These are phyloP conservation scores for Hippocampus zosterae DNA, from an alignment of 2,113 vertebrate species.

Conservation along the genomic window DNA sequence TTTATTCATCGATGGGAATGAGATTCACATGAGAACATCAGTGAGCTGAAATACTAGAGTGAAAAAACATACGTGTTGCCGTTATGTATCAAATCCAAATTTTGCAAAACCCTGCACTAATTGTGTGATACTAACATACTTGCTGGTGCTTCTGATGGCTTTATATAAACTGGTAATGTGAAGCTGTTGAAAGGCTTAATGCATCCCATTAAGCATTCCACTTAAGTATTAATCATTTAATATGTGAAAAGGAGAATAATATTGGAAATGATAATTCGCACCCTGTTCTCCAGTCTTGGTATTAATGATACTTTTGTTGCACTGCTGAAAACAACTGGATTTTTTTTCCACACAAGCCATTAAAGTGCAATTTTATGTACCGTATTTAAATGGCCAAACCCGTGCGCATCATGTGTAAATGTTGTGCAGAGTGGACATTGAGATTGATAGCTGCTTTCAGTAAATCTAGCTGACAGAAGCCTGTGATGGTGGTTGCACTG, in stretches of 20 bases:
- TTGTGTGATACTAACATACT: background rate
- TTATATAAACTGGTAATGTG: background rate
- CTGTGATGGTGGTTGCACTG: background rate
- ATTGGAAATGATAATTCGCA: background rate
- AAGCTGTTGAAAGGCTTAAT: background rate
- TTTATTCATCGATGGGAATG: background rate
- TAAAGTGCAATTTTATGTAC: background rate
- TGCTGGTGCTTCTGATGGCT: background rate
- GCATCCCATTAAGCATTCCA: background rate
- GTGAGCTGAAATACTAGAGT: background rate
- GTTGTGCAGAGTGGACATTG: background rate
- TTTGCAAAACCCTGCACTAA: background rate
- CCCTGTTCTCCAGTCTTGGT: background rate
- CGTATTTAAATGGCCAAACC: background rate
- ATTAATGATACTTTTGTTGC: background rate
- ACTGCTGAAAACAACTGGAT: background rate
- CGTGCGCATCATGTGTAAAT: background rate
- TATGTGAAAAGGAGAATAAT: background rate
- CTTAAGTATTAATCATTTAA: background rate
- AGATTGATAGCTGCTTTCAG: conserved; percentile 1
- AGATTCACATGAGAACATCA: background rate
- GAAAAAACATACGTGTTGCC: background rate
- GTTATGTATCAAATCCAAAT: background rate
- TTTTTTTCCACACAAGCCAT: background rate
- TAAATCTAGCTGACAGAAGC: background rate